phyloP scores from a whole-genome alignment of 2,888 invertebrate species.

The Drosophila vallismaia region DNA sequence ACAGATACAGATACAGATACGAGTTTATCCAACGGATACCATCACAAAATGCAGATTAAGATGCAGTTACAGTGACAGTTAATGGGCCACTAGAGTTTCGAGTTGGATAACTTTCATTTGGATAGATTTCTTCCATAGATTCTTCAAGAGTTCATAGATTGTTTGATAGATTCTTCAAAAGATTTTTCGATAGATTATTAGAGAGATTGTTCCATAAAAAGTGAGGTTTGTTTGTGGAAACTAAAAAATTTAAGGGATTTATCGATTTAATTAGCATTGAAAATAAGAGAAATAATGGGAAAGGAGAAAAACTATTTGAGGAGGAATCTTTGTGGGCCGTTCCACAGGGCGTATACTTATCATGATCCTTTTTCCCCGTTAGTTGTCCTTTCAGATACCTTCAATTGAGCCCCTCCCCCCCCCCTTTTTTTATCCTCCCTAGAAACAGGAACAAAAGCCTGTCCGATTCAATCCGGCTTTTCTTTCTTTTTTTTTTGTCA shows the following conservation, averaged over 20 bases:
- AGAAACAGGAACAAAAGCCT: slow-evolving; percentile 36
- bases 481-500: not conserved
- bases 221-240: no score
- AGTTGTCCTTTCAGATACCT: slow-evolving; percentile 20
- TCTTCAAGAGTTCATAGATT: no score
- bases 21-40: slow-evolving; percentile 5
- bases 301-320: not conserved
- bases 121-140: no score
- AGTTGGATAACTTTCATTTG: no score
- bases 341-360: slow-evolving; percentile 5
- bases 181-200: no score
- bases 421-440: no score
- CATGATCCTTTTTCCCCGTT: not conserved
- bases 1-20: not conserved
- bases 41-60: not conserved
- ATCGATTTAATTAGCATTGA: not conserved
- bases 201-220: no score
- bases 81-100: no score
- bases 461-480: slow-evolving; percentile 12
- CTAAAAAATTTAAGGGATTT: no score
- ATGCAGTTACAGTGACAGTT: no score
- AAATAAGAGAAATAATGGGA: not conserved
- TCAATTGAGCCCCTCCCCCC: slow-evolving; percentile 46
- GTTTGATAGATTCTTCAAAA: no score
- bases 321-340: not conserved